Evolutionary conservation across 2,888 invertebrate genomes (phyloP).

Genomic region (Drosophila mimica): DNA sequence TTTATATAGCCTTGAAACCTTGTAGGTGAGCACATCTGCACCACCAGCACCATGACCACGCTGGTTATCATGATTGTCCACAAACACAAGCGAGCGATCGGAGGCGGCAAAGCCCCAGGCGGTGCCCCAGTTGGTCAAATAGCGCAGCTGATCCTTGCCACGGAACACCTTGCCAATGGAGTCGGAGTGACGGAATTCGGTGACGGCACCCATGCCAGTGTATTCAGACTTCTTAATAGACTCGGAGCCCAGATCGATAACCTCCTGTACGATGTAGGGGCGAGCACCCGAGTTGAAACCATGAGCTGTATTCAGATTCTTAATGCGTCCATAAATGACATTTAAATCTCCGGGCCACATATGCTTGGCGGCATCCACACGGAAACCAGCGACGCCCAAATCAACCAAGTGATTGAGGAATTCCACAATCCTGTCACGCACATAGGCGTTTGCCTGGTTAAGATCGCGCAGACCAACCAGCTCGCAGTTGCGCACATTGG

Average conservation of each 20-base stretch:
- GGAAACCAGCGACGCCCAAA: slow-evolving; percentile 93
- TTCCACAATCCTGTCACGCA: slow-evolving; percentile 75
- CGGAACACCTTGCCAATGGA: slow-evolving; percentile 86
- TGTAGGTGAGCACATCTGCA: slow-evolving; percentile 89
- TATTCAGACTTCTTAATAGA: slow-evolving; percentile 86
- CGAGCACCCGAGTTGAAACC: slow-evolving; percentile 88
- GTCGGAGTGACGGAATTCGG: slow-evolving; percentile 88
- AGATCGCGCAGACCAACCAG: slow-evolving; percentile 91
- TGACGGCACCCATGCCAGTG: slow-evolving; percentile 87
- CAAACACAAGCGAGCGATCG: slow-evolving; percentile 90
- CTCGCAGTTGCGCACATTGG: slow-evolving; percentile 90
- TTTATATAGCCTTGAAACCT: slow-evolving; percentile 89
- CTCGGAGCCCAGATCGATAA: slow-evolving; percentile 89
- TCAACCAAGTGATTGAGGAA: slow-evolving; percentile 84
- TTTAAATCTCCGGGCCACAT: slow-evolving; percentile 92
- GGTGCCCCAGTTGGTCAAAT: slow-evolving; percentile 88
- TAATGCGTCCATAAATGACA: slow-evolving; percentile 86
- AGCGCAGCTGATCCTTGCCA: slow-evolving; percentile 88
- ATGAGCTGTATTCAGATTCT: slow-evolving; percentile 87
- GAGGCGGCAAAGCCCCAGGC: slow-evolving; percentile 89
- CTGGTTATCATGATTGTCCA: slow-evolving; percentile 97
- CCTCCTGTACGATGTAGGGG: slow-evolving; percentile 91
- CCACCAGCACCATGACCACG: slow-evolving; percentile 89
- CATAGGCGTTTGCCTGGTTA: slow-evolving; percentile 87
- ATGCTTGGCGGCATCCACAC: slow-evolving; percentile 92